These are phyloP conservation scores for Musca vetustissima DNA, from an alignment of 1,140 invertebrate species.

Conservation along the genomic window DNA sequence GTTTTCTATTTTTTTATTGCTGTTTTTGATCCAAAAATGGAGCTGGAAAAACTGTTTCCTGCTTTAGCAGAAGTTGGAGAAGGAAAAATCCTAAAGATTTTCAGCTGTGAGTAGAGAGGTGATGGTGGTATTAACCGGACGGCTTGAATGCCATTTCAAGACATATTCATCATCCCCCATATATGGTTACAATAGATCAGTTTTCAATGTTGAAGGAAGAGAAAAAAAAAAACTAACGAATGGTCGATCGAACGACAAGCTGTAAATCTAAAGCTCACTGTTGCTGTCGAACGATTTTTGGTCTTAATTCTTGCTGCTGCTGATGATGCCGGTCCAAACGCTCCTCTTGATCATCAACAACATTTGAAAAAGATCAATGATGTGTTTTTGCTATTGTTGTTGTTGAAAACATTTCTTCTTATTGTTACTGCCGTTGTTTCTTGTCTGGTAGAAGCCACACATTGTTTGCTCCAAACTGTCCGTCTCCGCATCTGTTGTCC, in stretches of 20 bases:
- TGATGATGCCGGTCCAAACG: neutral
- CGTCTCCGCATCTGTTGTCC: neutral
- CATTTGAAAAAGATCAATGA: too few relatives aligned
- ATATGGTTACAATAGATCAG: slow-evolving; percentile 19
- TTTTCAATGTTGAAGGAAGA: slow-evolving; percentile 5
- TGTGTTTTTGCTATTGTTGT: neutral
- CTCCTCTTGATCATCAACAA: too few relatives aligned
- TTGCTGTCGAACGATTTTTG: neutral
- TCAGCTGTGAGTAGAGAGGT: too few relatives aligned
- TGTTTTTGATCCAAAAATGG: slow-evolving; percentile 16
- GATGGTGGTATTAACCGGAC: too few relatives aligned
- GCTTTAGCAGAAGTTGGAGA: neutral
- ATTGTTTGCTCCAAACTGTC: neutral
- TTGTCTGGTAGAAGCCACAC: neutral
- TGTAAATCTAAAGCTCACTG: neutral
- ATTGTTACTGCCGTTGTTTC: neutral
- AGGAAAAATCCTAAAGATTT: too few relatives aligned
- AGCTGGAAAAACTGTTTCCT: slow-evolving; percentile 8
- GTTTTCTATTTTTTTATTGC: slow-evolving; percentile 1
- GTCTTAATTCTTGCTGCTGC: neutral
- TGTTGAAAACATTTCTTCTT: neutral
- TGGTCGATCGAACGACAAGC: neutral
- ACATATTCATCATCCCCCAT: slow-evolving; percentile 3
- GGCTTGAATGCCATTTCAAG: neutral
- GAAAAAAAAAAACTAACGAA: neutral